Percentiles rank a stretch among this genome's conserved stretches.
These are phyloP conservation scores for Oreortyx pictus DNA, from an alignment of 2,797 vertebrate species.

Conservation along the genomic window DNA sequence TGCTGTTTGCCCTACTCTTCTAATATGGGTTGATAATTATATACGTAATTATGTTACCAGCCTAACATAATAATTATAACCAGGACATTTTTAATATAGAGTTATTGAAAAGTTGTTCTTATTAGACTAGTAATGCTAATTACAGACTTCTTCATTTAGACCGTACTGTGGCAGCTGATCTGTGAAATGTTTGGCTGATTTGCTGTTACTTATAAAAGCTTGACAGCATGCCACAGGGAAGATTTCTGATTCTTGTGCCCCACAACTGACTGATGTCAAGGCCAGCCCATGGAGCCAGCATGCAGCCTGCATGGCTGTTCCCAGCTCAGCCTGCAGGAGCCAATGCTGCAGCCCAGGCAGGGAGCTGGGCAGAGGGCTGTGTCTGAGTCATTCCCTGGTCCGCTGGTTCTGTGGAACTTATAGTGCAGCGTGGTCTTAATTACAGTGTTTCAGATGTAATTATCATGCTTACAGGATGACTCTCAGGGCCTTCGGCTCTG, in stretches of 20 bases:
- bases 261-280: background rate
- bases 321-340: background rate
- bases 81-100: background rate
- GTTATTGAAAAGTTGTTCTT: constrained; percentile 13
- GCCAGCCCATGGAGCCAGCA: background rate
- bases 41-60: constrained; percentile 24
- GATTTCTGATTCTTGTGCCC: background rate
- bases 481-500: background rate
- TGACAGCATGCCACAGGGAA: background rate
- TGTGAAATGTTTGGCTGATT: background rate
- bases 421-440: background rate
- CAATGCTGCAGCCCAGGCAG: background rate
- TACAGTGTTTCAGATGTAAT: constrained; percentile 29
- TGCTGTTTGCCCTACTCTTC: constrained; percentile 31
- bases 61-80: constrained; percentile 29
- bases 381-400: constrained; percentile 32
- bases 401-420: background rate
- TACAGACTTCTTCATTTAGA: background rate
- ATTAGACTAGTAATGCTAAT: background rate
- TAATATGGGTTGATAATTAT: constrained; percentile 25
- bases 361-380: background rate
- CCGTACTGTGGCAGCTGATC: background rate
- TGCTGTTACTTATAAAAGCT: background rate
- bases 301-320: background rate
- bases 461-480: constrained; percentile 29